phyloP scores from a whole-genome alignment of 2,888 invertebrate species.

The Hyalella azteca region DNA sequence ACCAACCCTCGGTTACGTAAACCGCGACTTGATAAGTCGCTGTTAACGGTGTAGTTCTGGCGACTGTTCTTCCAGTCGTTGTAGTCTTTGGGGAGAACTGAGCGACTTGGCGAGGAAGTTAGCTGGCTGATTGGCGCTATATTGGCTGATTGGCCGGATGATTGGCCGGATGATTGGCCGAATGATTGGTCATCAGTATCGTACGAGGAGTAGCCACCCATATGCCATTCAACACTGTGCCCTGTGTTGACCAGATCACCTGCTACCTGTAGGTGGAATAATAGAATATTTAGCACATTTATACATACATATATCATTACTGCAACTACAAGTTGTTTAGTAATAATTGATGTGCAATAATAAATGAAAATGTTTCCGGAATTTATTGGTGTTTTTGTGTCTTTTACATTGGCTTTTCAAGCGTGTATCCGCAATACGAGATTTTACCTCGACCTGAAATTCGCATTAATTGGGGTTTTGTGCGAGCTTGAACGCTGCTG shows the following conservation, averaged over 20 bases:
- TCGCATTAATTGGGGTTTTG: too few species aligned
- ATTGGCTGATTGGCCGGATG: background rate
- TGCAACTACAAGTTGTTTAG: too few species aligned
- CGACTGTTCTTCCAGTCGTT: slow-evolving; percentile 13
- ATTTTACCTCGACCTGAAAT: too few species aligned
- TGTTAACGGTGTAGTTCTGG: background rate
- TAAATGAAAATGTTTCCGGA: too few species aligned
- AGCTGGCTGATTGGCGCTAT: background rate
- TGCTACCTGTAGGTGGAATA: slow-evolving; percentile 72
- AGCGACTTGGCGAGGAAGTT: background rate
- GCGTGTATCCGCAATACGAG: too few species aligned
- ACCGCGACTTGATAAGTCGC: background rate
- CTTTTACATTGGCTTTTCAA: too few species aligned
- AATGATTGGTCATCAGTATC: background rate
- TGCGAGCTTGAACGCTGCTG: too few species aligned
- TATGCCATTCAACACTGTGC: slow-evolving; percentile 75
- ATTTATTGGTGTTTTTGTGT: too few species aligned
- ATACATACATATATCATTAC: too few species aligned
- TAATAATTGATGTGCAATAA: too few species aligned
- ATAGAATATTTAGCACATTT: too few species aligned
- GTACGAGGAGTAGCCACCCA: background rate
- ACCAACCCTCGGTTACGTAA: background rate
- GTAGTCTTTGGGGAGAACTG: background rate
- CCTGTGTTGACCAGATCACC: slow-evolving; percentile 91
- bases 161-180: background rate